Percentiles rank a stretch among this genome's conserved stretches.
Conservation (phyloP, 2,113 vertebrate genomes). For the Paedocypris sp. region DNA sequence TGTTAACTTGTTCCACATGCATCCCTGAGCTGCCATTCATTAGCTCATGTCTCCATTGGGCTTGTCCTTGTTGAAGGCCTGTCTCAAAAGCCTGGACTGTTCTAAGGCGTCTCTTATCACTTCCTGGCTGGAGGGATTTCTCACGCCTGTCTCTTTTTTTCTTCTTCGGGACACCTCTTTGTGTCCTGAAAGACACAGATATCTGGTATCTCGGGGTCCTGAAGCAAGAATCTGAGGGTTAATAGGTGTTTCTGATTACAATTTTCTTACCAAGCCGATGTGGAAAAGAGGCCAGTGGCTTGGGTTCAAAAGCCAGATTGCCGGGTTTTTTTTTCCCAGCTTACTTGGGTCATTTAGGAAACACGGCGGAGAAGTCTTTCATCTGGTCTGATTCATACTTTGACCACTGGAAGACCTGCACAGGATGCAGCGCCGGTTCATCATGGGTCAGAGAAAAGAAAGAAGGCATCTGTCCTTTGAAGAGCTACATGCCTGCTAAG, state of each 20-base stretch:
- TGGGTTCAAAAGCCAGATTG: conserved; percentile 23
- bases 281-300: background rate
- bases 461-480: background rate
- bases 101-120: conserved; percentile 1
- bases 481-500: background rate
- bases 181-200: too few species aligned
- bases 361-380: conserved; percentile 28
- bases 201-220: background rate
- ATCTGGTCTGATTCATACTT: conserved; percentile 42
- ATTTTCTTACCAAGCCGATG: background rate
- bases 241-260: conserved; percentile 15
- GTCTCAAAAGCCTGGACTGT: conserved; percentile 10
- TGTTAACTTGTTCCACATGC: conserved; percentile 58
- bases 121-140: background rate
- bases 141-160: conserved; percentile 11
- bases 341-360: conserved; percentile 39
- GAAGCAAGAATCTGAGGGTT: background rate
- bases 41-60: conserved; percentile 48
- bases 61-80: conserved; percentile 27
- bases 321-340: conserved; percentile 36
- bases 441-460: conserved; percentile 5
- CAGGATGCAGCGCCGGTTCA: conserved; percentile 48
- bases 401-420: conserved; percentile 14
- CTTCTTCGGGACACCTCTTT: conserved; percentile 14
- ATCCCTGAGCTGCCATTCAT: conserved; percentile 29